Percentiles rank a stretch among this genome's conserved stretches.
Evolutionary conservation across 2,888 invertebrate species (phyloP).

Genomic region (Ligdia adustata): DNA sequence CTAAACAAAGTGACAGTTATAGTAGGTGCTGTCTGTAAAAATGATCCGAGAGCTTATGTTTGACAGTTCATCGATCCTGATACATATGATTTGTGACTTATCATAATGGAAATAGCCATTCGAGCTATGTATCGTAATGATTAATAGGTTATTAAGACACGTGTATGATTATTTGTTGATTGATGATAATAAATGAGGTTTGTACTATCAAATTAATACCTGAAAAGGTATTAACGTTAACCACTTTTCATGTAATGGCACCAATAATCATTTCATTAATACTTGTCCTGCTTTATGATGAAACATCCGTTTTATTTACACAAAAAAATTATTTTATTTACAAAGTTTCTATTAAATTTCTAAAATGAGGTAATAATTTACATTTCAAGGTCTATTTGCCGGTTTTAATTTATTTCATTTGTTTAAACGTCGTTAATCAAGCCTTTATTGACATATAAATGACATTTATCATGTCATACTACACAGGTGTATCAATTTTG

Average conservation of each 20-base stretch:
- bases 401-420: conserved; percentile 22
- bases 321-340: too few species aligned
- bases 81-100: conserved; percentile 20
- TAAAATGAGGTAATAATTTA: conserved; percentile 3
- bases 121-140: conserved; percentile 7
- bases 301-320: too few species aligned
- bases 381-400: conserved; percentile 20
- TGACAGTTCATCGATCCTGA: conserved; percentile 75
- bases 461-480: conserved; percentile 13
- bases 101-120: conserved; percentile 14
- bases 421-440: conserved; percentile 13
- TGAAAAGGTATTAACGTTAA: too few species aligned
- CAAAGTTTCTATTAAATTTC: conserved; percentile 2
- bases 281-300: too few species aligned
- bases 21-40: conserved; percentile 69
- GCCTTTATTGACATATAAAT: conserved; percentile 16
- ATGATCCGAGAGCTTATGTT: conserved; percentile 62
- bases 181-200: conserved; percentile 1
- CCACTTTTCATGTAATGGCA: too few species aligned
- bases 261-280: too few species aligned
- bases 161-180: conserved; percentile 8
- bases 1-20: conserved; percentile 63
- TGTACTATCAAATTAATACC: neutral
- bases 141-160: conserved; percentile 4
- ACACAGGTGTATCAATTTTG: conserved; percentile 25